A percentile compares a stretch with the other conserved stretches of the same genome.
These are phyloP conservation scores for Ericerus pela DNA, from an alignment of 1,140 invertebrate species.

Conservation along the genomic window DNA sequence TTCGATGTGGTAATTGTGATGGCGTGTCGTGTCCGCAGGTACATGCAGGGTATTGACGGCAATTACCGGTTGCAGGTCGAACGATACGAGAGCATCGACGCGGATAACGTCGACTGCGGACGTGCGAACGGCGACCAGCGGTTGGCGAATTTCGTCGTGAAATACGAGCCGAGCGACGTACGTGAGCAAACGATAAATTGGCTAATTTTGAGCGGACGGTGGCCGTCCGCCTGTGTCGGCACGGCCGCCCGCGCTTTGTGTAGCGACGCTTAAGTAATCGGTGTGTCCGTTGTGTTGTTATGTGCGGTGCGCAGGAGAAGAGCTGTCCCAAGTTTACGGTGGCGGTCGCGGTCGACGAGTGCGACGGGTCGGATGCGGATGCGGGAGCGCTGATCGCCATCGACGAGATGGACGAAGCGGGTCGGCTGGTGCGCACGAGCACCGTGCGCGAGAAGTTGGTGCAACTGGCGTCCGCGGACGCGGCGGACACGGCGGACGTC, in stretches of 20 bases:
- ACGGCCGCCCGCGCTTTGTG: too few species aligned
- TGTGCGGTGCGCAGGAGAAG: too few species aligned
- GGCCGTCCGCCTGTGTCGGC: too few species aligned
- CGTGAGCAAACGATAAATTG: too few species aligned
- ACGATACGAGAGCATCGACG: conserved; percentile 60
- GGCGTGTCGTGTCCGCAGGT: conserved; percentile 31
- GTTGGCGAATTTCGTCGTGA: neutral
- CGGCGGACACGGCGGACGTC: neutral
- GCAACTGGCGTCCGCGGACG: neutral
- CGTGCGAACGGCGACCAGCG: neutral
- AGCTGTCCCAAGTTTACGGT: neutral
- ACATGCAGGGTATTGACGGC: conserved; percentile 55
- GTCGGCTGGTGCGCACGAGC: neutral
- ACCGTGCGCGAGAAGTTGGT: neutral
- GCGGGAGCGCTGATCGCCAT: neutral
- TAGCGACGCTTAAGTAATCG: too few species aligned
- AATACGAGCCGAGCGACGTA: neutral
- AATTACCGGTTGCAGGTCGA: conserved; percentile 56
- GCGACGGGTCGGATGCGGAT: too few species aligned
- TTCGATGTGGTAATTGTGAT: too few species aligned
- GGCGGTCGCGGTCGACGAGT: neutral
- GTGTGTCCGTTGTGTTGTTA: too few species aligned
- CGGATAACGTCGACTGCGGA: conserved; percentile 32
- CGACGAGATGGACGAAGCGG: neutral
- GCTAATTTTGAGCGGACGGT: too few species aligned